phyloP scores from a whole-genome alignment of 2,888 invertebrate species.

The Mesodorylaimus sp. region DNA sequence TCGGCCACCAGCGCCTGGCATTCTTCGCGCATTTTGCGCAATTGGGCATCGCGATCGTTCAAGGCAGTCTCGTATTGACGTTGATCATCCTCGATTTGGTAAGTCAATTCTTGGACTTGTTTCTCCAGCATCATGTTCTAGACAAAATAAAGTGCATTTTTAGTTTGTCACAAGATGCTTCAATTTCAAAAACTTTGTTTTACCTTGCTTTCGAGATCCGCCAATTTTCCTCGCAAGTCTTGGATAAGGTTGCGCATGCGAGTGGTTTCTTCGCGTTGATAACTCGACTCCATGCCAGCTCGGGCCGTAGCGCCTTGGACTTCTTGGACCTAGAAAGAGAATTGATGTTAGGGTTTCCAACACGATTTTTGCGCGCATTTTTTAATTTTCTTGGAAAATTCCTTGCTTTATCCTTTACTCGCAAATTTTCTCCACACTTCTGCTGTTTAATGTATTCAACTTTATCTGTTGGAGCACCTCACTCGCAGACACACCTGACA shows the following conservation, averaged over 20 bases:
- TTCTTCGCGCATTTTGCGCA: conserved; percentile 21
- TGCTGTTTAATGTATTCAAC: no score
- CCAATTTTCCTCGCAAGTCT: conserved; percentile 31
- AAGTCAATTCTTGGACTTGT: conserved; percentile 12
- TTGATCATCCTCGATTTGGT: conserved; percentile 31
- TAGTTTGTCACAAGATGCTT: no score
- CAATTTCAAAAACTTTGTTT: no score
- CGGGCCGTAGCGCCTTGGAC: not conserved
- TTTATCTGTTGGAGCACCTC: no score
- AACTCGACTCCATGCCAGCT: conserved; percentile 31
- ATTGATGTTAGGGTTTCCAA: no score
- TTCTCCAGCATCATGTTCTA: conserved; percentile 35
- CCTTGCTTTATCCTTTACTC: no score
- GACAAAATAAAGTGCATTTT: no score
- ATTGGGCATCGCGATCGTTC: conserved; percentile 26
- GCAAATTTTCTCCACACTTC: no score
- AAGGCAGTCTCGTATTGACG: conserved; percentile 33
- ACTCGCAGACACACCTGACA: no score
- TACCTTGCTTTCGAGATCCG: conserved; percentile 32
- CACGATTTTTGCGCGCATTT: no score
- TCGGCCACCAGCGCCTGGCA: conserved; percentile 22
- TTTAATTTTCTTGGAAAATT: no score
- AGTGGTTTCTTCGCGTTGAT: conserved; percentile 34
- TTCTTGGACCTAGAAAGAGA: not conserved
- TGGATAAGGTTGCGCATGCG: conserved; percentile 29